A percentile compares a stretch with the other conserved stretches of the same genome.
phyloP scores from a whole-genome alignment of 1,140 invertebrate genomes.

The Diorhabda sublineata region DNA sequence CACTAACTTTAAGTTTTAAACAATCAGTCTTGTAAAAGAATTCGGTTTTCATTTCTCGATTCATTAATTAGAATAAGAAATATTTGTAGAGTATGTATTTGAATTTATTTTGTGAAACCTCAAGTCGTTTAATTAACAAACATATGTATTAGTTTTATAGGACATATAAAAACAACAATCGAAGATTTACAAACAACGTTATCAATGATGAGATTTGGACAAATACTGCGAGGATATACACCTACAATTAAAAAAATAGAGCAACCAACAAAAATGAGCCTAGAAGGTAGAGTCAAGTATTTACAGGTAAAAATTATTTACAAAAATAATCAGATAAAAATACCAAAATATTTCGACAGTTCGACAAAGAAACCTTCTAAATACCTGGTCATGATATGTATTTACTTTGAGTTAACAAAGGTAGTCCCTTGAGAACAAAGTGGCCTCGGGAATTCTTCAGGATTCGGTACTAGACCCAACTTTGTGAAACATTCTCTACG shows the following conservation, averaged over 20 bases:
- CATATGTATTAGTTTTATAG: conserved; percentile 30
- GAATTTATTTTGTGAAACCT: not conserved
- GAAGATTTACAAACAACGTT: conserved; percentile 30
- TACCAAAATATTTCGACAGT: not conserved
- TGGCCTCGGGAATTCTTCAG: no score
- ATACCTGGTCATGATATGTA: no score
- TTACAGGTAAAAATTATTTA: conserved; percentile 24
- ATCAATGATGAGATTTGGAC: conserved; percentile 37
- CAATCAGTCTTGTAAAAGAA: no score
- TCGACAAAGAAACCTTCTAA: no score
- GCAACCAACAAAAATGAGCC: conserved; percentile 17
- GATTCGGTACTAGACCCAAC: no score
- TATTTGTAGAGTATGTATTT: not conserved
- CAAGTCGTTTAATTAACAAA: no score
- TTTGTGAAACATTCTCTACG: no score
- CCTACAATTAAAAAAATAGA: conserved; percentile 19
- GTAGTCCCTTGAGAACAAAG: no score
- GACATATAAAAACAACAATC: conserved; percentile 31
- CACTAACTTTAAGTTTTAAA: no score
- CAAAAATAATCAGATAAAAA: conserved; percentile 7
- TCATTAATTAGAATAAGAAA: no score
- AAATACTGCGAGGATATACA: conserved; percentile 30
- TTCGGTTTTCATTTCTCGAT: no score
- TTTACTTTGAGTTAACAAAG: no score
- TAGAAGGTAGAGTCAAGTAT: conserved; percentile 24